Percentiles rank a stretch among this genome's conserved stretches.
These are phyloP conservation scores for Engystomops pustulosus DNA, from an alignment of 2,113 vertebrate species.

Conservation along the genomic window DNA sequence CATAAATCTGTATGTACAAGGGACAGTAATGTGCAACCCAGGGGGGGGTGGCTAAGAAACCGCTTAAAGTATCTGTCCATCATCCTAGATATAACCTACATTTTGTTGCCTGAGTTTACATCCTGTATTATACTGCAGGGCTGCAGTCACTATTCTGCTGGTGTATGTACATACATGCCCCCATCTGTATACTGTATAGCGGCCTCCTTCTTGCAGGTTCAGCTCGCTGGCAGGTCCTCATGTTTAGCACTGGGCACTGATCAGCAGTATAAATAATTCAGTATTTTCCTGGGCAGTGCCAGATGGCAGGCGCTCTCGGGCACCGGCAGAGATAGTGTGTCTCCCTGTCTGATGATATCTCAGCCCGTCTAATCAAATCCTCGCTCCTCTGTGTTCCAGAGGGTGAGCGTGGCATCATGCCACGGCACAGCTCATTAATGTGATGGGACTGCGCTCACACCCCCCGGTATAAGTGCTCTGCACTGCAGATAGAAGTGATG, in stretches of 20 bases:
- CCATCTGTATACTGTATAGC: no score
- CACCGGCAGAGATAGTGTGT: neutral
- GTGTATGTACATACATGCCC: no score
- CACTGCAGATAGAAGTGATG: no score
- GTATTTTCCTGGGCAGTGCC: constrained; percentile 5
- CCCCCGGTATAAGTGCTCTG: no score
- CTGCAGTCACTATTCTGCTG: no score
- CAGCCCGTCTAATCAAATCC: neutral
- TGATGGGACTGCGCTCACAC: neutral
- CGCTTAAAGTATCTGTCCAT: no score
- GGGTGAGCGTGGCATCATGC: neutral
- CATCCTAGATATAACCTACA: no score
- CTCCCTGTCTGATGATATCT: neutral
- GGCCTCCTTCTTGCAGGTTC: neutral
- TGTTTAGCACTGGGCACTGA: neutral
- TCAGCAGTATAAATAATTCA: constrained; percentile 41
- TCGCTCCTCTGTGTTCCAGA: neutral
- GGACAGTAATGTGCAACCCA: no score
- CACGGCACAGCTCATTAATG: neutral
- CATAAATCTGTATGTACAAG: no score
- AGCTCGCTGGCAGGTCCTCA: neutral
- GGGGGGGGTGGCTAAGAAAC: no score
- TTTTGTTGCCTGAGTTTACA: no score
- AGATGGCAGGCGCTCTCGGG: constrained; percentile 3
- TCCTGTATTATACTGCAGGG: no score